phyloP scores from a whole-genome alignment of 1,140 invertebrate species.

The Diorhabda carinulata region DNA sequence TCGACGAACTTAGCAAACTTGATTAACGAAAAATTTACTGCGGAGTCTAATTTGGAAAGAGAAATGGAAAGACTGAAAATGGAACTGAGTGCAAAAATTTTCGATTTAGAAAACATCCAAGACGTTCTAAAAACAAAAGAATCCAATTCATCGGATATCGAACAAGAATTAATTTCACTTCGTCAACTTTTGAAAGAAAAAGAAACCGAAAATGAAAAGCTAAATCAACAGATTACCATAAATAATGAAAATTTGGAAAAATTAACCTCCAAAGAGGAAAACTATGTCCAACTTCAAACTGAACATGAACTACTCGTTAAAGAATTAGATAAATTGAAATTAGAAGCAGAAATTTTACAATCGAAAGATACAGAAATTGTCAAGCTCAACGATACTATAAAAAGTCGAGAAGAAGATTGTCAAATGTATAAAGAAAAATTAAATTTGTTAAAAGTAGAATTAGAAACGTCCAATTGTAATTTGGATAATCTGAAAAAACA shows the following conservation, averaged over 20 bases:
- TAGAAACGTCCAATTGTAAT: background rate
- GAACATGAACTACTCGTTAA: background rate
- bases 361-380: slow-evolving; percentile 15
- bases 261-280: slow-evolving; percentile 15
- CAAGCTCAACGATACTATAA: slow-evolving; percentile 6
- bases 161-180: slow-evolving; percentile 35
- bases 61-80: slow-evolving; percentile 56
- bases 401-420: background rate
- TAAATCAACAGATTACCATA: slow-evolving; percentile 5
- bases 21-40: slow-evolving; percentile 23
- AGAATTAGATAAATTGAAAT: background rate
- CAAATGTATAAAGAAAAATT: slow-evolving; percentile 7
- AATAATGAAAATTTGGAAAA: slow-evolving; percentile 5
- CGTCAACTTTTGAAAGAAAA: slow-evolving; percentile 49
- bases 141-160: slow-evolving; percentile 45
- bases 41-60: slow-evolving; percentile 51
- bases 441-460: slow-evolving; percentile 1
- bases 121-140: slow-evolving; percentile 53
- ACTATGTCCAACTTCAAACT: background rate
- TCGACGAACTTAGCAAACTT: slow-evolving; percentile 44
- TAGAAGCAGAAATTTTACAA: slow-evolving; percentile 10
- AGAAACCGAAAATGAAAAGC: slow-evolving; percentile 27
- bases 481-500: background rate
- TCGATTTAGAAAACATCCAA: slow-evolving; percentile 51
- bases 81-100: slow-evolving; percentile 54